A percentile compares a stretch with the other conserved stretches of the same genome.
These are phyloP conservation scores for Lagopus muta DNA, from an alignment of 2,113 vertebrate species.

Conservation along the genomic window DNA sequence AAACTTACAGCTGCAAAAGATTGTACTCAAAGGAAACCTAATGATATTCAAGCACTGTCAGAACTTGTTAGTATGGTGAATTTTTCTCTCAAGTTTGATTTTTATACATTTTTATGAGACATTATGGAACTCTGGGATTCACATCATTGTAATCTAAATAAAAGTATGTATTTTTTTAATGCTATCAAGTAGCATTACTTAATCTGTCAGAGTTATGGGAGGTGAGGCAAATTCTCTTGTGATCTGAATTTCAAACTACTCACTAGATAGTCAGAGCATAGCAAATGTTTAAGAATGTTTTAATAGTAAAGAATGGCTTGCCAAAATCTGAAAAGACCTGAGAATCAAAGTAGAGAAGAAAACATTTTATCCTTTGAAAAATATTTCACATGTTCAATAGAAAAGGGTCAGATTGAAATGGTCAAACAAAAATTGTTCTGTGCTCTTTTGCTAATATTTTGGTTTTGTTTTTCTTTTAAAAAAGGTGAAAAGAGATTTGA, in stretches of 20 bases:
- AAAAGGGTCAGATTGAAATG: background rate
- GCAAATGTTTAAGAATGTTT: background rate
- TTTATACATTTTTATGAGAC: background rate
- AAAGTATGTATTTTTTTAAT: background rate
- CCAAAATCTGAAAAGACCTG: background rate
- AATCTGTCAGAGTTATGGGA: background rate
- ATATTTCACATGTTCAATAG: background rate
- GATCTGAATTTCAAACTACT: background rate
- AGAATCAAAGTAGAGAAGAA: background rate
- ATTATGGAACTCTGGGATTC: background rate
- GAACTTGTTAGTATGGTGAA: background rate
- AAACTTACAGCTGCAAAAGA: background rate
- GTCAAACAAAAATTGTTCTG: background rate
- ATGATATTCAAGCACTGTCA: background rate
- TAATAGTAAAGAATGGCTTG: background rate
- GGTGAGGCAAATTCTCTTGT: background rate
- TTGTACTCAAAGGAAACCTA: background rate
- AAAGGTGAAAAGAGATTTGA: constrained; percentile 98
- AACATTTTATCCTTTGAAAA: background rate
- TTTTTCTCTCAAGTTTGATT: background rate
- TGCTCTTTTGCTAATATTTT: constrained; percentile 25
- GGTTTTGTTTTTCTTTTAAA: constrained; percentile 49
- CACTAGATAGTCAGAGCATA: background rate
- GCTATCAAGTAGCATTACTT: background rate
- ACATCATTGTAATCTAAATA: background rate